These are phyloP conservation scores for Cantharis nigra DNA, from an alignment of 2,888 invertebrate genomes.

Conservation along the genomic window DNA sequence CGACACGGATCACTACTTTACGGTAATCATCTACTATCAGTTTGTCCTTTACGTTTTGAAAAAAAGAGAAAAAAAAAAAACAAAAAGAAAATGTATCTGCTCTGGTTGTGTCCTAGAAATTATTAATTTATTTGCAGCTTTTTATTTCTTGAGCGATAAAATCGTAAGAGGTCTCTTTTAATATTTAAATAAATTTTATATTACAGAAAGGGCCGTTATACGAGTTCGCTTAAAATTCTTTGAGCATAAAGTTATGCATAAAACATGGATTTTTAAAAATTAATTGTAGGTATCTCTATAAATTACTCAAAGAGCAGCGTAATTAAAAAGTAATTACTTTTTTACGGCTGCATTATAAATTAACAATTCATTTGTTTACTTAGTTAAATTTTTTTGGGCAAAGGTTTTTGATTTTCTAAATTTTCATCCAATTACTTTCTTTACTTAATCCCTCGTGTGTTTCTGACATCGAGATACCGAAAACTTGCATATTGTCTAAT, in stretches of 20 bases:
- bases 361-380: not conserved
- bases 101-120: not conserved
- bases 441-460: not conserved
- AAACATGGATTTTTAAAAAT: constrained; percentile 1
- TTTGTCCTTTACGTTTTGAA: not conserved
- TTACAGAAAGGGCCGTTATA: not conserved
- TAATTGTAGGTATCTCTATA: not conserved
- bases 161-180: not conserved
- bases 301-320: constrained; percentile 2
- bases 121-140: not conserved
- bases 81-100: too few relatives aligned
- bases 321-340: constrained; percentile 17
- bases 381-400: not conserved
- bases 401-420: not conserved
- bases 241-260: constrained; percentile 3
- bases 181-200: not conserved
- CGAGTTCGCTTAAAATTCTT: not conserved
- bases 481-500: not conserved
- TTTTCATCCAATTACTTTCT: not conserved
- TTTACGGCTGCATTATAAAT: constrained; percentile 4
- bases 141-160: not conserved
- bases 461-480: not conserved
- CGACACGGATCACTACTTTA: constrained; percentile 32
- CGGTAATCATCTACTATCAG: constrained; percentile 12
- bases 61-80: too few relatives aligned